phyloP scores from a whole-genome alignment of 1,140 invertebrate species.

The Drosophila pruinosa region DNA sequence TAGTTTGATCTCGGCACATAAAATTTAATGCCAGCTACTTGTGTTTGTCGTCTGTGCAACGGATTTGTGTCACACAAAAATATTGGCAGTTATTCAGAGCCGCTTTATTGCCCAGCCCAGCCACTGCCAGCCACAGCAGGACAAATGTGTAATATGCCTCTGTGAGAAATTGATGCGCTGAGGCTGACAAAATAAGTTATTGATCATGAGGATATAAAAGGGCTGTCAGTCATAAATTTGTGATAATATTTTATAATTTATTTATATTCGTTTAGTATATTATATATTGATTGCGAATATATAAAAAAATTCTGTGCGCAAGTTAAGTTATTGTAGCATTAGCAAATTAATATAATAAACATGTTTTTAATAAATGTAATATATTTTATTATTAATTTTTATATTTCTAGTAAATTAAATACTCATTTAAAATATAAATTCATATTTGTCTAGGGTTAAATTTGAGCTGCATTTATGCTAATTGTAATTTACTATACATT shows the following conservation, averaged over 20 bases:
- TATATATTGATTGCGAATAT: not conserved
- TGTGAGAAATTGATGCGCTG: not conserved
- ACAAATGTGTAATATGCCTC: constrained; percentile 45
- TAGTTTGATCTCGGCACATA: constrained; percentile 66
- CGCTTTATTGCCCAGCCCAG: constrained; percentile 2
- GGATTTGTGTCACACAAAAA: constrained; percentile 43
- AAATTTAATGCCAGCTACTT: constrained; percentile 66
- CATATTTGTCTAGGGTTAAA: too few relatives aligned
- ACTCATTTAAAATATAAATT: too few relatives aligned
- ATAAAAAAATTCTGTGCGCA: too few relatives aligned
- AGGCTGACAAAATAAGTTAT: not conserved
- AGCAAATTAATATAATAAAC: too few relatives aligned
- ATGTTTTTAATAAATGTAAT: too few relatives aligned
- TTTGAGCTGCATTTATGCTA: too few relatives aligned
- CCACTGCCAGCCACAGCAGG: constrained; percentile 30
- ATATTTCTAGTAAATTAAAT: too few relatives aligned
- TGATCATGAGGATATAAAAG: not conserved
- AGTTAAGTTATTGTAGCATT: too few relatives aligned
- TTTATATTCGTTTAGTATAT: not conserved
- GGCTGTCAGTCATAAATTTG: not conserved
- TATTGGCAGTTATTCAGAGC: constrained; percentile 52
- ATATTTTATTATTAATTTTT: too few relatives aligned
- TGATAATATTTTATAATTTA: not conserved
- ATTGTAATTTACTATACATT: too few relatives aligned
- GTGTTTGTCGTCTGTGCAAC: constrained; percentile 52